Conservation (phyloP, 2,888 invertebrate genomes). For the Antheraea assamensis region DNA sequence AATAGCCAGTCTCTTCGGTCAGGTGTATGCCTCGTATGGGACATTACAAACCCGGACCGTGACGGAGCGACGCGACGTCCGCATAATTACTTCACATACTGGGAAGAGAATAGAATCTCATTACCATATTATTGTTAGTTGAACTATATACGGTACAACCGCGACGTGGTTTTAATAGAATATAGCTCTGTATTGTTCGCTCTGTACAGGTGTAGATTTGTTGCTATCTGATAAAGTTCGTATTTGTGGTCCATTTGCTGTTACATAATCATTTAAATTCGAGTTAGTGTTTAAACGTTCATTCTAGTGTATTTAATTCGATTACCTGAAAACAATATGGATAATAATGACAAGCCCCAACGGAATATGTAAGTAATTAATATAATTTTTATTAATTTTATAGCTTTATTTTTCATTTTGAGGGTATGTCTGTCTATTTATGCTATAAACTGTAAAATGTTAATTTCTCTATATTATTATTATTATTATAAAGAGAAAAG, state of each 20-base stretch:
- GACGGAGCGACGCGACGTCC: slow-evolving; percentile 40
- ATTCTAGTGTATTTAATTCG: no score
- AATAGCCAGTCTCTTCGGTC: slow-evolving; percentile 40
- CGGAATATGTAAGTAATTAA: no score
- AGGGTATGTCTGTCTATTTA: no score
- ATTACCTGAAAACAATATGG: no score
- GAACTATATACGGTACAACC: neutral
- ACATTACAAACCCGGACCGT: slow-evolving; percentile 27
- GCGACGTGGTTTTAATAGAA: neutral
- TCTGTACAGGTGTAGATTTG: slow-evolving; percentile 5
- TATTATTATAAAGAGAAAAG: no score
- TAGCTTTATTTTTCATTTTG: no score
- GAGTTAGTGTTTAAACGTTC: neutral
- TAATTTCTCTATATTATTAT: no score
- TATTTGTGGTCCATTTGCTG: neutral
- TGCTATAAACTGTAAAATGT: no score
- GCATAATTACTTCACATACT: slow-evolving; percentile 62
- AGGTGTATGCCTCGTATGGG: slow-evolving; percentile 47
- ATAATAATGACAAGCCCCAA: no score
- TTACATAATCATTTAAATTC: neutral
- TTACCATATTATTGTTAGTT: slow-evolving; percentile 46
- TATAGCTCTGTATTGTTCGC: neutral
- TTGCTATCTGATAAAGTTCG: neutral
- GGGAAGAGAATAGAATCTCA: slow-evolving; percentile 51
- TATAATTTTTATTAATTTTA: no score